Base-by-base conservation (phyloP, 2,797 vertebrate genomes). In the Artibeus lituratus region DNA sequence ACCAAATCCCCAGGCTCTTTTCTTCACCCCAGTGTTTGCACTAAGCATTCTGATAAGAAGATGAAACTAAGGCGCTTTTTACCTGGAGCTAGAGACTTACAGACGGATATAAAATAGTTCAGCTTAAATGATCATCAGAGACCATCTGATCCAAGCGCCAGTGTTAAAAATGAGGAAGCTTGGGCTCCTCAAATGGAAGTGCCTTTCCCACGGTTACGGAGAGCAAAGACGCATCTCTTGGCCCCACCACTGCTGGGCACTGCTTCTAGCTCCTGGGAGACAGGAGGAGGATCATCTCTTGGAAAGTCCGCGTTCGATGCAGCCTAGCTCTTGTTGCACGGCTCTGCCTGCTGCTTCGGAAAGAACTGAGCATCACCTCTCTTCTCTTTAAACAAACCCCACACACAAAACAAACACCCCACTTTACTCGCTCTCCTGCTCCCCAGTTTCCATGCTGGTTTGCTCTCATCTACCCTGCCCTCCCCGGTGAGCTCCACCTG, bases 151-250 rank as follows among this genome's bases (percentile, higher is more conserved):
- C 70, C 65, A 76, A 95, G 59, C 21, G 21, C 1, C 14, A 24
- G 22, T 53, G 47, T 90, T 49, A 53, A 94, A 94, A 90, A 82
- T 74, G 81, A 95, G 49, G 49, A 90, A 90, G 83, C 59, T 1
- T 11, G 90, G 88, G 69, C 21, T 47, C 11, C 6, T 74, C 39
- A 21, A 70, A 57, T 22, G 35, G 32, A 95, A 83, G 21, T 24
- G 8, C 39, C 53, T 78, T 85, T 78, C 70, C 81, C 62, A 57
- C 2, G 35, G 49, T 29, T 5, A 69, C 51, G 51, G 44, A 55
- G 67, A 65, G n/a, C 73, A 53, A 74, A 74, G 32, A n/a, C 18
- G 47, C 2, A 7, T 57, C 10, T 81, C n/a, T 49, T 3, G 15
- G n/a, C 11, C 37, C 37, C 53, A 16, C 26, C n/a, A 4, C 21